These are phyloP conservation scores for Paracentrotus lividus DNA, from an alignment of 53 echinoderm and acorn worm genomes.

Conservation along the genomic window DNA sequence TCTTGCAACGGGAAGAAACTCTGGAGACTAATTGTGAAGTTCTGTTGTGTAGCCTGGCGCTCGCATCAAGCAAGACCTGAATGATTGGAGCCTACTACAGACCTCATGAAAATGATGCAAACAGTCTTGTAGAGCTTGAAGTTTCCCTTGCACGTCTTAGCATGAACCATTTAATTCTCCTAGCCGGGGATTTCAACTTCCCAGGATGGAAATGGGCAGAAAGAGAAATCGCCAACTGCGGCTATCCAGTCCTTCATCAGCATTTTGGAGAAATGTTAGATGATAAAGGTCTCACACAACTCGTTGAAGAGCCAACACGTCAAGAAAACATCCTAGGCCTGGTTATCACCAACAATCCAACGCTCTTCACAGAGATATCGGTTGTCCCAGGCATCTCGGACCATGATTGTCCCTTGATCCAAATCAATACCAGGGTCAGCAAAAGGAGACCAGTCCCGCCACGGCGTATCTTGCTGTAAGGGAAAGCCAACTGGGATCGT, in stretches of 20 bases:
- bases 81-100: too few relatives aligned
- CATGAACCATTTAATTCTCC: background rate
- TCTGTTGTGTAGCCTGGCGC: too few relatives aligned
- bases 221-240: conserved; percentile 6
- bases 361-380: background rate
- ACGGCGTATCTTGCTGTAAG: too few relatives aligned
- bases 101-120: too few relatives aligned
- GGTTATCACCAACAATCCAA: conserved; percentile 31
- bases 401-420: conserved; percentile 62
- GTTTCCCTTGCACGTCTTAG: background rate
- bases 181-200: conserved; percentile 38
- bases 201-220: conserved; percentile 53
- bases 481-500: too few relatives aligned
- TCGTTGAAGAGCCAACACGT: conserved; percentile 22
- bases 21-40: too few relatives aligned
- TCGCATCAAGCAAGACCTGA: too few relatives aligned
- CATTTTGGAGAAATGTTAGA: conserved; percentile 49
- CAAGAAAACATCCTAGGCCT: conserved; percentile 9
- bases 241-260: conserved; percentile 27
- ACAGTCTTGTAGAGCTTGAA: too few relatives aligned
- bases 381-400: conserved; percentile 56
- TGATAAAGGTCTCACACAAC: conserved; percentile 25
- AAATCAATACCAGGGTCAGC: too few relatives aligned
- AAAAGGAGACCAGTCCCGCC: too few relatives aligned
- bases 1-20: too few relatives aligned